Conservation (phyloP, 2,113 vertebrate species). For the Oncorhynchus clarkii region DNA sequence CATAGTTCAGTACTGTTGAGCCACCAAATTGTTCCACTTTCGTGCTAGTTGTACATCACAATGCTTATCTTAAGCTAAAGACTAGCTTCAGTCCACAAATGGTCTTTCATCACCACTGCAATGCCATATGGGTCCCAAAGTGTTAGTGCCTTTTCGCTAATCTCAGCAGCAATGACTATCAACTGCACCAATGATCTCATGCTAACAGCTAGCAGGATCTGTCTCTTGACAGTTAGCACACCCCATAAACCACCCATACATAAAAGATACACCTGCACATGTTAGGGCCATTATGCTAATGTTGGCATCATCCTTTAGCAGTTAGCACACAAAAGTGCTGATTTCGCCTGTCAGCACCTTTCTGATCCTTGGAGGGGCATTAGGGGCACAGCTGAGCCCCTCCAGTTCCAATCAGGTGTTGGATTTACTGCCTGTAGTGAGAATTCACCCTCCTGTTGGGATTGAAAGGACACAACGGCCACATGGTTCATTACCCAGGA, state of each 20-base stretch:
- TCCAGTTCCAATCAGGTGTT: conserved; percentile 65
- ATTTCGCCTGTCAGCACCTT: conserved; percentile 58
- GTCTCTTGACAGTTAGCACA: conserved; percentile 43
- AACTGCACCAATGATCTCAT: conserved; percentile 6
- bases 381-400: conserved; percentile 44
- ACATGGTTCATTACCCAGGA: conserved; percentile 65
- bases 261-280: conserved; percentile 59
- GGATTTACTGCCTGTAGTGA: conserved; percentile 61
- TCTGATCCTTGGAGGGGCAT: conserved; percentile 54
- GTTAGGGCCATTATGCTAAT: conserved; percentile 68
- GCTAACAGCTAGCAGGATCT: conserved; percentile 60
- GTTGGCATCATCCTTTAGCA: conserved; percentile 64
- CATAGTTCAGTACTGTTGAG: too few species aligned
- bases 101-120: background rate
- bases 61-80: conserved; percentile 16
- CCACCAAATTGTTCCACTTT: background rate
- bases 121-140: background rate
- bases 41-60: background rate
- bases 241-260: conserved; percentile 61
- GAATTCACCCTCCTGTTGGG: conserved; percentile 55
- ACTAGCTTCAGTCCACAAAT: conserved; percentile 1
- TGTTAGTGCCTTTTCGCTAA: conserved; percentile 9
- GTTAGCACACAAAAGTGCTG: conserved; percentile 44
- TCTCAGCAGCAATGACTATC: conserved; percentile 24
- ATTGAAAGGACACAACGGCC: conserved; percentile 53